These are phyloP conservation scores for Medauroidea extradentata DNA, from an alignment of 1,140 invertebrate genomes.

Conservation along the genomic window DNA sequence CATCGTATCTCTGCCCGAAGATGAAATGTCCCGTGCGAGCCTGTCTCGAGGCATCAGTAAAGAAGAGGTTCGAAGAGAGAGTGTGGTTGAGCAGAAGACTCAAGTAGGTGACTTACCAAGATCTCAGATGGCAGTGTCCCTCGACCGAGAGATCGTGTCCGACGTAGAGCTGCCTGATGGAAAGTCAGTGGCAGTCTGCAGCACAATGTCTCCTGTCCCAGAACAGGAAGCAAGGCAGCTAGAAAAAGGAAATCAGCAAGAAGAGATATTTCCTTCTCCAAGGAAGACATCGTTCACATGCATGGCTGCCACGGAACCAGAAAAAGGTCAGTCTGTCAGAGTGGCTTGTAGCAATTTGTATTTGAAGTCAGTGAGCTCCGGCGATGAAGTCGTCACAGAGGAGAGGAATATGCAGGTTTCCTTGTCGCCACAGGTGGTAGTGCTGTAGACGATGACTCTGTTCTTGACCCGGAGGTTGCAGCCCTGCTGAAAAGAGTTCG, in stretches of 20 bases:
- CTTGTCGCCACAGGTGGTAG: too few relatives aligned
- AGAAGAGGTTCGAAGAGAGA: constrained; percentile 43
- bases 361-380: too few relatives aligned
- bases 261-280: neutral
- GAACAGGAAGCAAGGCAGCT: neutral
- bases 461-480: constrained; percentile 41
- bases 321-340: neutral
- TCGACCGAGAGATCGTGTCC: too few relatives aligned
- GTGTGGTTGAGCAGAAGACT: neutral
- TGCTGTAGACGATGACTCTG: constrained; percentile 18
- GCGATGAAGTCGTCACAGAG: too few relatives aligned
- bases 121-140: neutral
- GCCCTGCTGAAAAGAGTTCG: constrained; percentile 58
- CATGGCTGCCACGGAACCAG: neutral
- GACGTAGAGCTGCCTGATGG: too few relatives aligned
- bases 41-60: constrained; percentile 54
- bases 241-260: neutral
- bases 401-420: too few relatives aligned
- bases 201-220: too few relatives aligned
- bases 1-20: constrained; percentile 60
- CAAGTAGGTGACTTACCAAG: neutral
- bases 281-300: neutral
- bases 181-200: too few relatives aligned
- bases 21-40: constrained; percentile 47
- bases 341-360: neutral